phyloP scores from a whole-genome alignment of 37 sponge, comb jelly and placozoan genomes.

The Ephydatia muelleri region DNA sequence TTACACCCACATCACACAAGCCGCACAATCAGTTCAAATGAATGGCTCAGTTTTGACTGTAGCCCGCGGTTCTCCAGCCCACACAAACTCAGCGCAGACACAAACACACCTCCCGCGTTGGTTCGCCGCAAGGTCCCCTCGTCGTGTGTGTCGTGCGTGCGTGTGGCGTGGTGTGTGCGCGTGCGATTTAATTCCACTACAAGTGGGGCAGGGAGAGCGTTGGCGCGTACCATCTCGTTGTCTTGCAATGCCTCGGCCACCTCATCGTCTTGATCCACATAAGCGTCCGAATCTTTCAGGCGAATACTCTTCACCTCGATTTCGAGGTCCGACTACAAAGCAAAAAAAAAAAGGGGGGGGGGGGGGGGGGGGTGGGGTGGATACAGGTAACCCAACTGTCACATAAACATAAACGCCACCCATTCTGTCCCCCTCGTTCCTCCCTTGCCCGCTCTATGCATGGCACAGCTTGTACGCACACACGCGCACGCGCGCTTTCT shows the following conservation, averaged over 20 bases:
- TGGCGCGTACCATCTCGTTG: constrained; percentile 64
- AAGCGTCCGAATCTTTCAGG: constrained; percentile 47
- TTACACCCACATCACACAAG: too few relatives aligned
- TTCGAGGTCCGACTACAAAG: constrained; percentile 44
- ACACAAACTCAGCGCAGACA: too few relatives aligned
- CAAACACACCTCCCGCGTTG: too few relatives aligned
- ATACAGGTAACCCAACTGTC: neutral
- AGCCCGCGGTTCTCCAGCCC: too few relatives aligned
- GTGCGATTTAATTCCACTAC: neutral
- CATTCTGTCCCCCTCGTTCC: neutral
- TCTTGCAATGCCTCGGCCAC: constrained; percentile 81
- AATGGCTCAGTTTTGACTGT: too few relatives aligned
- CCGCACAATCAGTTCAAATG: too few relatives aligned
- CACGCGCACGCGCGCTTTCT: neutral
- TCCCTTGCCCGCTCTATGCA: neutral
- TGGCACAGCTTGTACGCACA: neutral
- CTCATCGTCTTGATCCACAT: constrained; percentile 72
- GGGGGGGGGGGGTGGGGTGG: neutral
- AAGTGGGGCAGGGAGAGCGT: neutral
- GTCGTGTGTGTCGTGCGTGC: too few relatives aligned
- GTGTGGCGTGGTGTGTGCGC: too few relatives aligned
- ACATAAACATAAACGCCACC: neutral
- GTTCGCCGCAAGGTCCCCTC: too few relatives aligned
- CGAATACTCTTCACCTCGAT: constrained; percentile 60
- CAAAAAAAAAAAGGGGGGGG: neutral